A percentile compares a stretch with the other conserved stretches of the same genome.
These are phyloP conservation scores for Lochmaea crataegi DNA, from an alignment of 2,888 invertebrate genomes.

Conservation along the genomic window DNA sequence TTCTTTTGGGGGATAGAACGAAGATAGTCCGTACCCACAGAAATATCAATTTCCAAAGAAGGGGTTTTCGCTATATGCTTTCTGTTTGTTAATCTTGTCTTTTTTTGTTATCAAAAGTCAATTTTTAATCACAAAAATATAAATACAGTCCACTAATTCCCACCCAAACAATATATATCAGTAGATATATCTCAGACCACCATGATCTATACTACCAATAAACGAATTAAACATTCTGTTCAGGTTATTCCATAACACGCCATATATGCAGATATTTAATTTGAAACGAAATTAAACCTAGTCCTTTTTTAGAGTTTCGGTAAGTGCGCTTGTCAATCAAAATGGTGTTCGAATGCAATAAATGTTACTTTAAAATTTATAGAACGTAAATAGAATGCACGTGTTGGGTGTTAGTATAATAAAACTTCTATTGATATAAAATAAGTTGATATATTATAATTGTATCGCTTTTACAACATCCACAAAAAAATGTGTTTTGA, in stretches of 20 bases:
- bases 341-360: background rate
- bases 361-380: background rate
- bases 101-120: too few species aligned
- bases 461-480: background rate
- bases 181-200: background rate
- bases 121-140: too few species aligned
- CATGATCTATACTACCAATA: background rate
- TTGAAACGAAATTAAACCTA: background rate
- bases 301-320: conserved; percentile 3
- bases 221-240: background rate
- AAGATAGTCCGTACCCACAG: too few species aligned
- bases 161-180: background rate
- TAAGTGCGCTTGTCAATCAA: background rate
- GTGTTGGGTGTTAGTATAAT: background rate
- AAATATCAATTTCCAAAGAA: too few species aligned
- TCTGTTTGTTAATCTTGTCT: too few species aligned
- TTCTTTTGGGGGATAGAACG: too few species aligned
- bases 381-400: background rate
- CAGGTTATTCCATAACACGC: background rate
- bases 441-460: background rate
- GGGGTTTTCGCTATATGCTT: too few species aligned
- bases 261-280: conserved; percentile 4
- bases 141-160: too few species aligned
- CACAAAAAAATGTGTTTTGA: too few species aligned
- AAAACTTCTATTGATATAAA: background rate